A percentile compares a stretch with the other conserved stretches of the same genome.
Conservation (phyloP, 2,888 invertebrate genomes). For the Ceraclea dissimilis region DNA sequence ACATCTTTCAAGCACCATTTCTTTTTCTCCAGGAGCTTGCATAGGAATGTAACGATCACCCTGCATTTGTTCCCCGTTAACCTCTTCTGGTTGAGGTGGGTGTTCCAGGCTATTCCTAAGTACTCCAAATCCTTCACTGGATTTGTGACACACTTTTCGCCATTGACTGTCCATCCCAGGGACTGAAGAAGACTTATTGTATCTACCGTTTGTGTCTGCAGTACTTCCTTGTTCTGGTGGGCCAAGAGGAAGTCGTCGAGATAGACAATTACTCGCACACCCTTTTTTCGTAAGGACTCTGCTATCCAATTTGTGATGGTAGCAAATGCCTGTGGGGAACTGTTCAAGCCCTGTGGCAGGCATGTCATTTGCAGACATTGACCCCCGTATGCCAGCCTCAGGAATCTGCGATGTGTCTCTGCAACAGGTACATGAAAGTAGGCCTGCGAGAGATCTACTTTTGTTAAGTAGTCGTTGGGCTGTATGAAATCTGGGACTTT, state of each 20-base stretch:
- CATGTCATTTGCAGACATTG: conserved; percentile 2
- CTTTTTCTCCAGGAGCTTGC: background rate
- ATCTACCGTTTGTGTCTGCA: conserved; percentile 4
- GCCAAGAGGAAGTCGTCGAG: conserved; percentile 15
- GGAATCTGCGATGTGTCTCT: background rate
- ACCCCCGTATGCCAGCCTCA: background rate
- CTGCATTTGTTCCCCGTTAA: background rate
- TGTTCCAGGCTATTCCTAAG: conserved; percentile 2
- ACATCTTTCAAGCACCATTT: conserved; percentile 1
- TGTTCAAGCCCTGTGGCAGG: background rate
- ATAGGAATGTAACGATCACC: background rate
- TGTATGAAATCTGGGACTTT: conserved; percentile 24
- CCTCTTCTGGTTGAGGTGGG: background rate
- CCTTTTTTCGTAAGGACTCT: conserved; percentile 3
- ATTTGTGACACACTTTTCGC: background rate
- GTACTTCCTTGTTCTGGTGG: conserved; percentile 3
- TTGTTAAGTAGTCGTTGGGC: conserved; percentile 24
- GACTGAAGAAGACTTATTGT: conserved; percentile 2
- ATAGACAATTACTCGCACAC: background rate
- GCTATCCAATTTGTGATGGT: background rate
- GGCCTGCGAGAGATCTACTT: conserved; percentile 20
- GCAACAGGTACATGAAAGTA: background rate
- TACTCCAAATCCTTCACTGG: background rate
- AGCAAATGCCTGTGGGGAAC: background rate
- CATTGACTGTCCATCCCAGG: background rate